Evolutionary conservation across 2,113 vertebrate species (phyloP).

Genomic region (Hirundichthys speculiger): DNA sequence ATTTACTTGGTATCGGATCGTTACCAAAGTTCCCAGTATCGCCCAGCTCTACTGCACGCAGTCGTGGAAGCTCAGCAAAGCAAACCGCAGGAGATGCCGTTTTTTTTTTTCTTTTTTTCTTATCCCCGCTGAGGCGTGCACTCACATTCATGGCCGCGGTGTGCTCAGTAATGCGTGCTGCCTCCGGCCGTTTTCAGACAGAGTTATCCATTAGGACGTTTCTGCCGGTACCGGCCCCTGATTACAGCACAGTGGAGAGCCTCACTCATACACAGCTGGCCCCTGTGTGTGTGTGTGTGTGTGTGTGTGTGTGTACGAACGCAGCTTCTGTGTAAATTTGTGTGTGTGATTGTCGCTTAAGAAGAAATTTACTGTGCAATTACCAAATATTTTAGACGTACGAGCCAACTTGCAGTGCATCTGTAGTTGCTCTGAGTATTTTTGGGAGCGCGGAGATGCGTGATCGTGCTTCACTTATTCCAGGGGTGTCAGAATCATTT

Average conservation of each 20-base stretch:
- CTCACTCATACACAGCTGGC: conserved; percentile 40
- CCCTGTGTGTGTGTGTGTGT: conserved; percentile 35
- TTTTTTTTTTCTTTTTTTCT: no score
- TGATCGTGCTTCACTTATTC: no score
- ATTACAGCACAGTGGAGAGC: conserved; percentile 62
- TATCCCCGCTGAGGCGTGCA: no score
- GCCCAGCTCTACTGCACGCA: no score
- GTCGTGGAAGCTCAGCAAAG: no score
- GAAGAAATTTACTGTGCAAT: conserved; percentile 47
- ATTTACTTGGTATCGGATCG: no score
- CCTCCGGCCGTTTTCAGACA: conserved; percentile 59
- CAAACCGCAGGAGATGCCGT: no score
- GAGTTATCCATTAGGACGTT: conserved; percentile 58
- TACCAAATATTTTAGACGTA: conserved; percentile 51
- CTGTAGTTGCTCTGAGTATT: no score
- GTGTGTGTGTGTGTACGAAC: conserved; percentile 17
- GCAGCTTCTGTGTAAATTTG: neutral
- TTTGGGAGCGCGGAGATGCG: no score
- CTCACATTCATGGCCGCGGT: conserved; percentile 8
- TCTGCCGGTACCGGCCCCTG: conserved; percentile 64
- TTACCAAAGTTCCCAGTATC: no score
- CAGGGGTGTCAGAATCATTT: no score
- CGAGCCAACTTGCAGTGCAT: conserved; percentile 20
- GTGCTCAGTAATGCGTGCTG: conserved; percentile 50
- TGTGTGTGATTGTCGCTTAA: conserved; percentile 3